Evolutionary conservation across 2,797 vertebrate genomes (phyloP), one percentile per base, ranked within the genome.

Genomic region (Chromobotia macracanthus): DNA sequence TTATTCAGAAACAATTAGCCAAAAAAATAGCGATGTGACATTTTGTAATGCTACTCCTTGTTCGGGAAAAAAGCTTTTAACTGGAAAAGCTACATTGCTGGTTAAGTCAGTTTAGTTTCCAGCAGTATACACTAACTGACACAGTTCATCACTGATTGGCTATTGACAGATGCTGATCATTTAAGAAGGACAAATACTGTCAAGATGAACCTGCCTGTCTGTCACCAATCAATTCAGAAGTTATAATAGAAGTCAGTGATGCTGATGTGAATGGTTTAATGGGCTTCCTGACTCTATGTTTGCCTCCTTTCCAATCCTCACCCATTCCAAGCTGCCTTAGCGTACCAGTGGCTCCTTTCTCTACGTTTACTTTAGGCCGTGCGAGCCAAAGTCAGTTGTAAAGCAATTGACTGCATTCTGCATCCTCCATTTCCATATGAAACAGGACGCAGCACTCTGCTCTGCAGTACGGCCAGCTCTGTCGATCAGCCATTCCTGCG

Each of bases 401-500:
- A 93, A 91, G 92, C 92, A 92, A 91, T 93, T 92, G 92, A 94
- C 91, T 90, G 92, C 92, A 91, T 94, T 93, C 90, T 90, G 91
- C 90, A 80, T 88, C 90, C 84, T 92, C 84, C 88, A 95, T 95
- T 94, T 94, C 93, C 94, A 95, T 94, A 94, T 94, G 93, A 95
- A 95, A 94, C 75, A 81, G 87, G 86, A 90, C 87, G 90, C 91
- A 84, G 91, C 92, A 89, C 91, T 91, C 85, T 83, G 82, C 90
- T 88, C 85, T 90, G 90, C 92, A 91, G 89, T 88, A 72, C 75
- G 87, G 88, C 91, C 84, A 84, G 88, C 86, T 86, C 87, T 89
- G 83, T 87, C 79, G 61, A 88, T 87, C 87, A 91, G 89, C 88
- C 86, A 83, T 87, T 88, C 85, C 88, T 87, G 85, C 79, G 79